A percentile compares a stretch with the other conserved stretches of the same genome.
phyloP scores from a whole-genome alignment of 2,888 invertebrate genomes.

The Myopa tessellatipennis region DNA sequence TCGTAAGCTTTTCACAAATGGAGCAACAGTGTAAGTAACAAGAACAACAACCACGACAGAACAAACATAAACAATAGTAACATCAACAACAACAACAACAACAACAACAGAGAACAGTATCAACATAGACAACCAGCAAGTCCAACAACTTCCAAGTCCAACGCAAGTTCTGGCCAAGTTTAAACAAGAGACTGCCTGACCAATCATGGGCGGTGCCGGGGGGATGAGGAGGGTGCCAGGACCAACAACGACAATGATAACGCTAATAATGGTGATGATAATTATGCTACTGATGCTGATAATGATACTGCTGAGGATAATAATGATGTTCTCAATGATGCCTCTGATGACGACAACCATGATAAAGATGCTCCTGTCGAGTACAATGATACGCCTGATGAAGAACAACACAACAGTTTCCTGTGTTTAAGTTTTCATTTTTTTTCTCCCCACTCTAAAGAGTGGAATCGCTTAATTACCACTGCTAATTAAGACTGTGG shows the following conservation, averaged over 20 bases:
- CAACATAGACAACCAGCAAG: background rate
- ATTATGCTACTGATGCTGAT: background rate
- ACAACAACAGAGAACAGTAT: background rate
- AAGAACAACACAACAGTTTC: background rate
- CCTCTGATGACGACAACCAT: background rate
- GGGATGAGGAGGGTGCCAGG: background rate
- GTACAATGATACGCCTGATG: background rate
- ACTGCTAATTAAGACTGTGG: slow-evolving; percentile 16
- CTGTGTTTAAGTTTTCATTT: background rate
- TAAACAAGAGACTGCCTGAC: slow-evolving; percentile 26
- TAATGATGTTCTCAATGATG: background rate
- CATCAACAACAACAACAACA: too few relatives aligned
- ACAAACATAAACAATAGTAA: background rate
- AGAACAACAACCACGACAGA: background rate
- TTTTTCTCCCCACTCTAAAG: background rate
- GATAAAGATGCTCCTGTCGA: background rate
- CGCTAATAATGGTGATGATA: background rate
- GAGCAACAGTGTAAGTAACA: slow-evolving; percentile 18
- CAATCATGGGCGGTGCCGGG: background rate
- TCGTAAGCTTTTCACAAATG: slow-evolving; percentile 19
- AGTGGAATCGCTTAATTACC: slow-evolving; percentile 9
- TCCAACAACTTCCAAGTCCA: background rate
- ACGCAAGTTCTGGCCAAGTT: slow-evolving; percentile 25
- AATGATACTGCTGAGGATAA: background rate
- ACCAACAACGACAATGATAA: background rate